Evolutionary conservation across 2,888 invertebrate species (phyloP).

Genomic region (Noctuana brunneofusca): DNA sequence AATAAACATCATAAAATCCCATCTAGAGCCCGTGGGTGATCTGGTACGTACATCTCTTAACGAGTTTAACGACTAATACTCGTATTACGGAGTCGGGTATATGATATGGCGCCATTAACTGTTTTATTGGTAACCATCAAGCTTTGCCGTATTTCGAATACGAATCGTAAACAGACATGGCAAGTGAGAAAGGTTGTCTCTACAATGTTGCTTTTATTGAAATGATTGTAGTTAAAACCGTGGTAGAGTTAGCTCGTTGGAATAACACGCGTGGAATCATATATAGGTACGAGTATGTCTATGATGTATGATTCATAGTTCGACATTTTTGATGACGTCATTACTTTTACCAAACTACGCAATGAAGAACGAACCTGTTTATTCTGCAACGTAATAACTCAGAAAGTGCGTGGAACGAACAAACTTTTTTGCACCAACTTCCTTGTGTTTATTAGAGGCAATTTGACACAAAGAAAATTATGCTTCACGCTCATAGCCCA

Average conservation of each 20-base stretch:
- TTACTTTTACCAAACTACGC: no score
- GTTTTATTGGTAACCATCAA: slow-evolving; percentile 58
- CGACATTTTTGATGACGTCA: no score
- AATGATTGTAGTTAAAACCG: background rate
- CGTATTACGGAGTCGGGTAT: slow-evolving; percentile 48
- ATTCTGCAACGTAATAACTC: background rate
- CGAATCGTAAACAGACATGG: slow-evolving; percentile 25
- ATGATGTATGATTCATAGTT: background rate
- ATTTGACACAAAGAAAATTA: no score
- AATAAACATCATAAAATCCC: slow-evolving; percentile 14
- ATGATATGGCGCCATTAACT: slow-evolving; percentile 50
- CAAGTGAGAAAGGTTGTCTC: background rate
- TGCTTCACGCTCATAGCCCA: no score
- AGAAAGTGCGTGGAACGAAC: no score
- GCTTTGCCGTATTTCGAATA: slow-evolving; percentile 28
- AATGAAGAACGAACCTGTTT: background rate
- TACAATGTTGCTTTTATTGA: slow-evolving; percentile 23
- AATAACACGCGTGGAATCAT: background rate
- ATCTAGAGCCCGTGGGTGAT: background rate
- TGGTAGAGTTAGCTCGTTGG: background rate
- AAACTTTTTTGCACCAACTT: no score
- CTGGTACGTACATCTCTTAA: background rate
- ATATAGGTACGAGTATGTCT: no score
- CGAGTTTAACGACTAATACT: slow-evolving; percentile 21
- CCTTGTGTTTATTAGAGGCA: no score